Percentiles rank a stretch among this genome's conserved stretches.
These are phyloP conservation scores for Myotis davidii DNA, from an alignment of 2,113 vertebrate genomes.

Conservation along the genomic window DNA sequence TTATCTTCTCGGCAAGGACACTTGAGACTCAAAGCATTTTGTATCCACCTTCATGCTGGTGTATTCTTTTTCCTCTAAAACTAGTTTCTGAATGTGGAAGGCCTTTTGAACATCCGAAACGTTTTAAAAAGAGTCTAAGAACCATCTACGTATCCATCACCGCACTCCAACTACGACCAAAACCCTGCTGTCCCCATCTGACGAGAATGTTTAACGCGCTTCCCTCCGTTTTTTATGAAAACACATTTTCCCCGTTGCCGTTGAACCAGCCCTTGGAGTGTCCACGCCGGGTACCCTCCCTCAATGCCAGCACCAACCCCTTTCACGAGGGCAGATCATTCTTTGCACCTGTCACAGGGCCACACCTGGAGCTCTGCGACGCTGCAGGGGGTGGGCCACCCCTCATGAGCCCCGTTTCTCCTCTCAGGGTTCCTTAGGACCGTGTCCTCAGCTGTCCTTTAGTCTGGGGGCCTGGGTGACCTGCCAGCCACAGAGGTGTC, in stretches of 20 bases:
- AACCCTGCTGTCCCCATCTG: neutral
- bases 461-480: neutral
- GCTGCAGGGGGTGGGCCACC: neutral
- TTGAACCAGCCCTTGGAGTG: neutral
- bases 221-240: neutral
- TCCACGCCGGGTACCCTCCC: neutral
- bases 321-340: neutral
- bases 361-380: neutral
- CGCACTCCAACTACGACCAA: neutral
- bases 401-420: neutral
- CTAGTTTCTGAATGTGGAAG: neutral
- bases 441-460: slow-evolving; percentile 45
- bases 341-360: neutral
- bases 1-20: neutral
- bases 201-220: neutral
- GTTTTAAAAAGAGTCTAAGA: neutral
- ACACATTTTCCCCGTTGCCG: neutral
- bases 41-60: neutral
- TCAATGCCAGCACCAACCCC: neutral
- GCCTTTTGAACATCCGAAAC: neutral
- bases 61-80: neutral
- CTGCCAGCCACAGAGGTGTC: neutral
- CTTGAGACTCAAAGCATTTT: neutral
- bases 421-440: neutral
- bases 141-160: neutral